Conservation (phyloP, 2,113 vertebrate species). For the Cyanistes caeruleus region DNA sequence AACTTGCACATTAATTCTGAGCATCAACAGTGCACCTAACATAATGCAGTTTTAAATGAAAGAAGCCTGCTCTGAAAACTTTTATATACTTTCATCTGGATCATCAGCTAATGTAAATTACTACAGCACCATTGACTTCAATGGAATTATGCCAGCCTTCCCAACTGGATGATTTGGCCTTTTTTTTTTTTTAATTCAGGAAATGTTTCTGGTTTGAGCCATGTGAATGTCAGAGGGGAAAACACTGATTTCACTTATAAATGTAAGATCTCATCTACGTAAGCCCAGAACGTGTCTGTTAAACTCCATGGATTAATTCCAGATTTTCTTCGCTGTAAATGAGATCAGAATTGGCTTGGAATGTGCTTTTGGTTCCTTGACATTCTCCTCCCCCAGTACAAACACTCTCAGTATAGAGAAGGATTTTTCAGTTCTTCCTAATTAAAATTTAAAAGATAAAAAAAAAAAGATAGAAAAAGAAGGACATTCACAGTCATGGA, state of each 20-base stretch:
- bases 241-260: slow-evolving; percentile 28
- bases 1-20: slow-evolving; percentile 82
- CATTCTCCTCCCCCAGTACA: neutral
- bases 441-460: neutral
- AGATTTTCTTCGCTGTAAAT: slow-evolving; percentile 43
- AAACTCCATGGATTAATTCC: slow-evolving; percentile 42
- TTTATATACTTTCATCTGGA: slow-evolving; percentile 55
- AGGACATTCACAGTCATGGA: slow-evolving; percentile 2
- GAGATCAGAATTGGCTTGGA: slow-evolving; percentile 41
- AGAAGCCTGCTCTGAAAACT: slow-evolving; percentile 69
- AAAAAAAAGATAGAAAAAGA: neutral
- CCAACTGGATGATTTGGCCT: neutral
- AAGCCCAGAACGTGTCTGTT: slow-evolving; percentile 37
- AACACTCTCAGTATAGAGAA: neutral
- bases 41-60: slow-evolving; percentile 75
- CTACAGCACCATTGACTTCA: slow-evolving; percentile 5
- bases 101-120: slow-evolving; percentile 40
- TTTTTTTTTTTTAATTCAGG: neutral
- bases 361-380: slow-evolving; percentile 21
- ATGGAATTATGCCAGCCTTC: neutral
- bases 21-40: slow-evolving; percentile 77
- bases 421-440: slow-evolving; percentile 30
- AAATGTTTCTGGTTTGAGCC: slow-evolving; percentile 11
- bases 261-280: slow-evolving; percentile 4
- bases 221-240: slow-evolving; percentile 11